These are phyloP conservation scores for Calyptomena viridis DNA, from an alignment of 2,113 vertebrate genomes.

Conservation along the genomic window DNA sequence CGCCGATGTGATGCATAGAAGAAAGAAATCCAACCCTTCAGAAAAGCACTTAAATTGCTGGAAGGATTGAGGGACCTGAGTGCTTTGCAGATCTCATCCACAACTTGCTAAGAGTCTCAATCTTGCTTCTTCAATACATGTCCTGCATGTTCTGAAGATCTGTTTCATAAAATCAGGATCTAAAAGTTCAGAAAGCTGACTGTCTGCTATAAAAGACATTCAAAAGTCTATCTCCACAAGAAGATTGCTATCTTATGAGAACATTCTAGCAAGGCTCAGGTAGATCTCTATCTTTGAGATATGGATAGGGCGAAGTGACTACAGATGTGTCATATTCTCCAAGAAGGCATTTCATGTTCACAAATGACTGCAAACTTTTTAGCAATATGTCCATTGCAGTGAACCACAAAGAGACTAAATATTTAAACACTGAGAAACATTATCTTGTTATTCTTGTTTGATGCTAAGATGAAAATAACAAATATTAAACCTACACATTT, in stretches of 20 bases:
- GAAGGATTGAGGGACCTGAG: not conserved
- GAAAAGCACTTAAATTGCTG: not conserved
- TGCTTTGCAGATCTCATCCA: not conserved
- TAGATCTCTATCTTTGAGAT: not conserved
- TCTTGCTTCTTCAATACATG: not conserved
- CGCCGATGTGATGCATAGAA: rapidly evolving
- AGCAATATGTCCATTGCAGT: not conserved
- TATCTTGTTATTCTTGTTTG: not conserved
- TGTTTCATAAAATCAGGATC: not conserved
- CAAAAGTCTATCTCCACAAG: not conserved
- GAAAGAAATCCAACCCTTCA: not conserved
- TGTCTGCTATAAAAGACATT: not conserved
- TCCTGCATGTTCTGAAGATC: not conserved
- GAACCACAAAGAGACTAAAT: not conserved
- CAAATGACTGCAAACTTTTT: not conserved
- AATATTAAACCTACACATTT: not conserved
- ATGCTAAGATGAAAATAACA: not conserved
- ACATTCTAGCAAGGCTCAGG: not conserved
- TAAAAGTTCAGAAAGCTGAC: not conserved
- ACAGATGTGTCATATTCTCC: rapidly evolving
- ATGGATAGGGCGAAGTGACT: not conserved
- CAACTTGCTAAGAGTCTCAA: not conserved
- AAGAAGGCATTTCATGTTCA: not conserved
- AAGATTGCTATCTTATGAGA: not conserved
- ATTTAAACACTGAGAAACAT: not conserved